Evolutionary conservation across 1,140 invertebrate genomes (phyloP), one percentile per base, ranked within the genome.

Genomic region (Musca domestica): DNA sequence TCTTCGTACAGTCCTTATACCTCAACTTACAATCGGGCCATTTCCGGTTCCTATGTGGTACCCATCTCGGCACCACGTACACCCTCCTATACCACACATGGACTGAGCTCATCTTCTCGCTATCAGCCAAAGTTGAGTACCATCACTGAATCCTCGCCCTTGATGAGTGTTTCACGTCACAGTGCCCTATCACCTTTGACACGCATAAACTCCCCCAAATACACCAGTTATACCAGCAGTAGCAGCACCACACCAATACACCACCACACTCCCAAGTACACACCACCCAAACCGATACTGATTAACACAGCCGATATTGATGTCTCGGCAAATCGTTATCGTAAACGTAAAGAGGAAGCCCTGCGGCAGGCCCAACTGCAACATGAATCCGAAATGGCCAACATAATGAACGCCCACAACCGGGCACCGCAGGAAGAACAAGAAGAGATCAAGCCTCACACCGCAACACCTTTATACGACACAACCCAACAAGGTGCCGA

Each of bases 271-370:
- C 74, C 84, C 22, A 78, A 84, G 15, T 84, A 81, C 68, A 85
- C 84, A 71, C 82, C 86, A 25, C 78, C 85, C 2, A 83, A 86
- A 49, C 88, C 89, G 6, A 86, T 89, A 17, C 84, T 85, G 69
- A 91, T 93, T 30, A 91, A 93, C 75, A 93, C 92, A 4, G 90
- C 91, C 2, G 90, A 93, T 75, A 94, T 94, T 71, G 92, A 94
- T 78, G 91, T 94, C 0, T 90, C 90, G 2, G 83, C 85, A 0
- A 83, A 84, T 0, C 83, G 87, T 49, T 87, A 88, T 76, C 85
- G 82, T 72, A 87, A 87, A 72, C 80, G 83, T 25, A 63, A 74
- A 47, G 64, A 71, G 73, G 68, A 66, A 69, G 65, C 71, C 1
- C 6, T 67, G 0, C 66, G 20, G 34, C 66, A 61, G 19, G 10